A percentile compares a stretch with the other conserved stretches of the same genome.
These are phyloP conservation scores for Ophion obscuratus DNA, from an alignment of 2,888 invertebrate species.

Conservation along the genomic window DNA sequence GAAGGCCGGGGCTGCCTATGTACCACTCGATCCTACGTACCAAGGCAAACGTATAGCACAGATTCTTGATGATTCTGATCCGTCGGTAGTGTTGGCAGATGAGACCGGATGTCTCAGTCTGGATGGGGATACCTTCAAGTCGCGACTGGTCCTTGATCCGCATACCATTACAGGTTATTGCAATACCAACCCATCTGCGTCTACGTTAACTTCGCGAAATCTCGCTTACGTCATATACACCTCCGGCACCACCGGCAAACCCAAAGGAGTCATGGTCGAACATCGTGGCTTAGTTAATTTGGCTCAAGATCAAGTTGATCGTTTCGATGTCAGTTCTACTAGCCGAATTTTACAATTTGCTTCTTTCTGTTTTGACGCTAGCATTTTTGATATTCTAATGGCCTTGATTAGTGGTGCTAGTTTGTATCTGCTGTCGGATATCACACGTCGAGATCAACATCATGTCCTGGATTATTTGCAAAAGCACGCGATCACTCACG, in stretches of 20 bases:
- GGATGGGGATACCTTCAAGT: background rate
- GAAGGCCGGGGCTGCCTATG: constrained; percentile 15
- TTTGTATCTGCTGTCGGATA: constrained; percentile 1
- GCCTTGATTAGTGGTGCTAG: constrained; percentile 11
- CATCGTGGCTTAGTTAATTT: constrained; percentile 26
- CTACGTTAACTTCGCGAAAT: background rate
- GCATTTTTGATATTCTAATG: constrained; percentile 9
- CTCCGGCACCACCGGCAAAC: constrained; percentile 20
- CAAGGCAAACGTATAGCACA: background rate
- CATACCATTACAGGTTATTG: background rate
- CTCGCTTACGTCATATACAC: constrained; percentile 30
- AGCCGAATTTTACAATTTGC: constrained; percentile 22
- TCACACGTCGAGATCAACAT: background rate
- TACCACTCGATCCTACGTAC: constrained; percentile 24
- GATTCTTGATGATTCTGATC: background rate
- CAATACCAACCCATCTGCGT: background rate
- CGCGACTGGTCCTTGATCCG: background rate
- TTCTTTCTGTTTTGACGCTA: constrained; percentile 26
- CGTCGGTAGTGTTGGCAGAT: constrained; percentile 14
- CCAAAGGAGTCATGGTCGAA: constrained; percentile 37
- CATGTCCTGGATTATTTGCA: background rate
- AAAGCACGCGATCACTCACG: constrained; percentile 21
- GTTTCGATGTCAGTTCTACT: background rate
- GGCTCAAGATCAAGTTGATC: constrained; percentile 14
- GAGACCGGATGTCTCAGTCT: background rate